Conservation (phyloP, 1,140 invertebrate genomes). For the Diuraphis noxia region DNA sequence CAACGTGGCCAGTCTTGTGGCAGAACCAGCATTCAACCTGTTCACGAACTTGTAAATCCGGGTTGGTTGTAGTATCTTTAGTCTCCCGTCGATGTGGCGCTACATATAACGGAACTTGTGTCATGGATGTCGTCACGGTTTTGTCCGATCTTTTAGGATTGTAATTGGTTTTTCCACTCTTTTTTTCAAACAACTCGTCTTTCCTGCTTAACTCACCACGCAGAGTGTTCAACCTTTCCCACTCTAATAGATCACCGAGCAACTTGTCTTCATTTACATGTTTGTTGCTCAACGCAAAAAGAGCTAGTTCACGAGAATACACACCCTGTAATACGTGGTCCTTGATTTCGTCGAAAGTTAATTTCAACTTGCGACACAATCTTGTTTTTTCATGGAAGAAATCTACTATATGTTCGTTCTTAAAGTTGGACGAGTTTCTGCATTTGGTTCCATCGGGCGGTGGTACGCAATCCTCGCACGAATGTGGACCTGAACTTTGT, state of each 20-base stretch:
- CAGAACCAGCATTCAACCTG: neutral
- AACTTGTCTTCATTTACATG: neutral
- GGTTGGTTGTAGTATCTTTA: neutral
- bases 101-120: neutral
- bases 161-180: neutral
- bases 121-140: neutral
- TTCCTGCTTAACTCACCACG: neutral
- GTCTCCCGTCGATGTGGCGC: neutral
- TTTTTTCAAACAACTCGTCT: neutral
- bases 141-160: neutral
- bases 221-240: neutral
- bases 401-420: neutral
- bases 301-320: neutral
- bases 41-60: neutral
- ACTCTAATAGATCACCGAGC: neutral
- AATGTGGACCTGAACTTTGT: neutral
- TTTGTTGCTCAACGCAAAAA: neutral
- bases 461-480: neutral
- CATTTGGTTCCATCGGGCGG: neutral
- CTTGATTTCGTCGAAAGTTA: neutral
- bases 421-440: neutral
- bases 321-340: neutral
- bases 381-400: neutral
- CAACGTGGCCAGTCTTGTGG: no score
- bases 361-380: neutral